A percentile compares a stretch with the other conserved stretches of the same genome.
Conservation (phyloP, 2,113 vertebrate genomes). For the Lutjanus erythropterus region DNA sequence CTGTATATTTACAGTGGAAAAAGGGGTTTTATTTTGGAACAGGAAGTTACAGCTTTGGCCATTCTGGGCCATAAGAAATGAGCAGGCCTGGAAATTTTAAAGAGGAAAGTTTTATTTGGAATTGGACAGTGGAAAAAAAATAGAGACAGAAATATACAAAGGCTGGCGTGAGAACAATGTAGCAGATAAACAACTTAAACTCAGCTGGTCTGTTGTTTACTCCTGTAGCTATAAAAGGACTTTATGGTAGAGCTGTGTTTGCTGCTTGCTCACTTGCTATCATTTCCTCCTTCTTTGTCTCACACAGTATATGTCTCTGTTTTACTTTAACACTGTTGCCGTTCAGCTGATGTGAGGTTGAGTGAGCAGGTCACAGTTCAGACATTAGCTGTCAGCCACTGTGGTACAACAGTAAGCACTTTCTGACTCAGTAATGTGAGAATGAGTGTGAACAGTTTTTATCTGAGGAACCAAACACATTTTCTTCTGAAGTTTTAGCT, state of each 20-base stretch:
- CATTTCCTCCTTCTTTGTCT: background rate
- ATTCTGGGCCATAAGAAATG: background rate
- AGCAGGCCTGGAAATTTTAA: background rate
- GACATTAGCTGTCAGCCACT: background rate
- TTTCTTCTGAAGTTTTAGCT: background rate
- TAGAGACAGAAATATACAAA: conserved; percentile 35
- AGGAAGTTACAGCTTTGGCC: background rate
- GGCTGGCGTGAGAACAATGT: conserved; percentile 28
- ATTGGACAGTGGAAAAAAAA: conserved; percentile 32
- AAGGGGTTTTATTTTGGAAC: background rate
- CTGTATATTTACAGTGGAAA: background rate
- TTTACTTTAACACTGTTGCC: too few relatives aligned
- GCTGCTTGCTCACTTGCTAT: background rate
- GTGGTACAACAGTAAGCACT: background rate
- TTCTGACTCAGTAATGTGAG: background rate
- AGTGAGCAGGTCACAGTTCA: background rate
- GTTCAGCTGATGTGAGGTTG: background rate
- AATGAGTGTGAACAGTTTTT: background rate
- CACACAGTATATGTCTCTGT: background rate
- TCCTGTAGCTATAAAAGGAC: conserved; percentile 39
- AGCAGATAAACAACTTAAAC: conserved; percentile 23
- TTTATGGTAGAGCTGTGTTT: conserved; percentile 9
- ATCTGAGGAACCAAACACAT: background rate
- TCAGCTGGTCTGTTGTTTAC: conserved; percentile 20
- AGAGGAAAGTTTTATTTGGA: conserved; percentile 29